Conservation (phyloP, 2,113 vertebrate genomes). For the Hydropotes inermis region DNA sequence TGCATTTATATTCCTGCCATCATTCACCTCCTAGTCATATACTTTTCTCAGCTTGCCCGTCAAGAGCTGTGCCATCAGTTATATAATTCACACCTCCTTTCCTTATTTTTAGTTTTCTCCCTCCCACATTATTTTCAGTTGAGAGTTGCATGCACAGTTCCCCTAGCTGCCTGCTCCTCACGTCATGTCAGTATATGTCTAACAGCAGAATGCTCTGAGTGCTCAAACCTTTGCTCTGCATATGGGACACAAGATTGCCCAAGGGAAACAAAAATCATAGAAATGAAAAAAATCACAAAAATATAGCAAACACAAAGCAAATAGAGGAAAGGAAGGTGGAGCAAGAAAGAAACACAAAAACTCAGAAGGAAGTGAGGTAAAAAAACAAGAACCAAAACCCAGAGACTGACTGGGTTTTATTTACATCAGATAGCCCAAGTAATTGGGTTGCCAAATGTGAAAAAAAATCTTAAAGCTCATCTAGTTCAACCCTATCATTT, state of each 20-base stretch:
- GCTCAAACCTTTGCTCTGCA: background rate
- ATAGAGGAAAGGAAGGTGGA: background rate
- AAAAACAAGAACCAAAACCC: background rate
- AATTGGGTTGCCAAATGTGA: background rate
- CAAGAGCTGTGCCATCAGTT: conserved; percentile 64
- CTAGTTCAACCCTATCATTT: background rate
- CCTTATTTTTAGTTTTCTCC: conserved; percentile 68
- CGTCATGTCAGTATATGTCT: background rate
- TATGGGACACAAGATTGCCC: background rate
- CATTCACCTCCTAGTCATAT: conserved; percentile 23
- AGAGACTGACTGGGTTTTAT: background rate
- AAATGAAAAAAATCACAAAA: background rate
- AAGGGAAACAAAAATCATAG: background rate
- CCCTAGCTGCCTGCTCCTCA: background rate
- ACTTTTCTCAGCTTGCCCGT: conserved; percentile 46
- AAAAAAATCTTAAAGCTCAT: background rate
- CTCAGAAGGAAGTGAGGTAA: background rate
- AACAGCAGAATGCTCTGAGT: background rate
- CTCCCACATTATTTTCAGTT: conserved; percentile 65
- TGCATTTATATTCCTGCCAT: conserved; percentile 46
- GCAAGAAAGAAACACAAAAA: background rate
- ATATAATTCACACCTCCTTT: conserved; percentile 73
- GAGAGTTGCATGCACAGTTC: background rate
- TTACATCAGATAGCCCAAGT: background rate
- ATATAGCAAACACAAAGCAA: background rate